Conservation (phyloP, 2,888 invertebrate species). For the Synergus laeviventris region DNA sequence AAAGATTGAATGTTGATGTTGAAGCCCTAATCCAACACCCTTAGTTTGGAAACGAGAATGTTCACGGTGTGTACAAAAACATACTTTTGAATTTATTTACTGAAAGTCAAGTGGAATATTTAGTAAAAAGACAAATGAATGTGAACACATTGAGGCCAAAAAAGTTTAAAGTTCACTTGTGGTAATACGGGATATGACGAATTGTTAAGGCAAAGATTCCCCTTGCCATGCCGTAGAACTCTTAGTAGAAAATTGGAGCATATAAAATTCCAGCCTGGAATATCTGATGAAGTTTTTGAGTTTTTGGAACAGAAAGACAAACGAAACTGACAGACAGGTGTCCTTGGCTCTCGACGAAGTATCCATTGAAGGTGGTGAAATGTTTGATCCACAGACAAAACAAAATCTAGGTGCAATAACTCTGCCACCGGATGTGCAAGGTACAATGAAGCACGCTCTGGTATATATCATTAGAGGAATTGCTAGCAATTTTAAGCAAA, state of each 20-base stretch:
- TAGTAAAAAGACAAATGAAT: not conserved
- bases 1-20: no score
- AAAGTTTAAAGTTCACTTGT: conserved; percentile 28
- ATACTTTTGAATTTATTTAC: conserved; percentile 4
- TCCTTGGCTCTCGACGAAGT: conserved; percentile 45
- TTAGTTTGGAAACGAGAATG: not conserved
- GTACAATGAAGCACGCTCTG: conserved; percentile 44
- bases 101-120: conserved; percentile 14
- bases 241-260: conserved; percentile 23
- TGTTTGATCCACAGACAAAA: conserved; percentile 42
- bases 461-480: conserved; percentile 51
- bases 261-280: conserved; percentile 31
- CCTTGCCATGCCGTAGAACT: conserved; percentile 26
- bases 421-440: conserved; percentile 43
- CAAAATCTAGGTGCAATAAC: conserved; percentile 46
- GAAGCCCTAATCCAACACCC: no score
- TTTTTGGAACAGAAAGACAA: conserved; percentile 46
- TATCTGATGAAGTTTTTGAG: conserved; percentile 41
- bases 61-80: not conserved
- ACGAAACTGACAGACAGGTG: conserved; percentile 47
- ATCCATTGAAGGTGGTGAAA: conserved; percentile 42
- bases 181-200: conserved; percentile 31
- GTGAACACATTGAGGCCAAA: not conserved
- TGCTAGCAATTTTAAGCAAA: conserved; percentile 50
- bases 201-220: conserved; percentile 34